Base-by-base conservation (phyloP, 2,888 invertebrate genomes). In the Microchrysa polita region DNA sequence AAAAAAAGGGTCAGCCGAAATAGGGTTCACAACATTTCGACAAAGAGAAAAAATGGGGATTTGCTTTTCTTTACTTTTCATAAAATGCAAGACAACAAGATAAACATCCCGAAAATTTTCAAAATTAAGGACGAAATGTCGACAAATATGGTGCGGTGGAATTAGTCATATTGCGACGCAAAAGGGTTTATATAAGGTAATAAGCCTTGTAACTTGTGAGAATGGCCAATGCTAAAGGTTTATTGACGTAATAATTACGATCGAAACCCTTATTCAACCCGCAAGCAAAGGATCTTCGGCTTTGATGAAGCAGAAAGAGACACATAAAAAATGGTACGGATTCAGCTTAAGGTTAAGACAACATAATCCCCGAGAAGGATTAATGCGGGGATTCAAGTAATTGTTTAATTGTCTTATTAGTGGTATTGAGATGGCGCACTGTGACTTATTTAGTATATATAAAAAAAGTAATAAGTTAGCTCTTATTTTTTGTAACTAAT, bases 121-220 rank as follows among this genome's bases (percentile, higher is more conserved):
- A 34, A 9, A 27, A 59, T 59, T 59, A 23, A 12, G n/a, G n/a
- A 59, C 22, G 23, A 27, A 23, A 59, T 10, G 10, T 22, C 22
- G 5, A 57, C 4, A 4, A 57, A 1, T 12, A 57, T 12, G 18
- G 18, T 12, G 57, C 12, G 57, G 20, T 57, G 18, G 1, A 9
- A 9, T 18, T 9, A 55, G 18, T 9, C 12, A 57, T 12, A 48
- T 48, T 4, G 48, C 48, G 4, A 22, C 20, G 22, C 18, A 9
- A 59, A 59, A 59, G 59, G 59, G 23, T 59, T n/a, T n/a, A n/a
- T n/a, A n/a, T n/a, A 59, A 59, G 9, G 10, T 23, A 59, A 59
- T 12, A 48, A 48, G 4, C 48, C 4, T 48, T 48, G 2, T 59
- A 12, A 14, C 4, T 48, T 48, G 2, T 59, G 23, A 14, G 18